phyloP scores from a whole-genome alignment of 2,797 vertebrate species.

The Huso huso region DNA sequence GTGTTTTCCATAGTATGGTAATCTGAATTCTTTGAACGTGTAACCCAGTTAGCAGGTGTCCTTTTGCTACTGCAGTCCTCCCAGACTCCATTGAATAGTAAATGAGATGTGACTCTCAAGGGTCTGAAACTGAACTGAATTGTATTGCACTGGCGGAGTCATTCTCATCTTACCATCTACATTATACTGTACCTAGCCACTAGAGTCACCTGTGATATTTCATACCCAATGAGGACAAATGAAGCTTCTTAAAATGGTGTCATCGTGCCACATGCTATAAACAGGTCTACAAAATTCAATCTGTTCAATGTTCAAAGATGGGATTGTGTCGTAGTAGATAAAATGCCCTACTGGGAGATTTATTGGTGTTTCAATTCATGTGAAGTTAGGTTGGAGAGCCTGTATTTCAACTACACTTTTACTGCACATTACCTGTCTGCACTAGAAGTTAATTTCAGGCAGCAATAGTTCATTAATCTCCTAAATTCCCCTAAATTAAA shows the following conservation, averaged over 20 bases:
- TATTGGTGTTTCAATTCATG: neutral
- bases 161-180: neutral
- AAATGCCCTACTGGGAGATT: neutral
- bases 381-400: neutral
- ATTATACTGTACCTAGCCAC: neutral
- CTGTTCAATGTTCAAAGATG: no score
- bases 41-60: neutral
- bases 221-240: neutral
- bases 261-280: neutral
- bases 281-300: no score
- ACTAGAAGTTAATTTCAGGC: no score
- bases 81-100: neutral
- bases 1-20: no score
- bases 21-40: neutral
- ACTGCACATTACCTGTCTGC: no score
- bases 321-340: no score
- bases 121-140: neutral
- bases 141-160: neutral
- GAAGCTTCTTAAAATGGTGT: neutral
- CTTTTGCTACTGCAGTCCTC: neutral
- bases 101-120: neutral
- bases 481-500: no score
- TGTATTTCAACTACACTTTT: no score
- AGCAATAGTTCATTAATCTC: no score
- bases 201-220: neutral